Evolutionary conservation across 2,888 invertebrate genomes (phyloP).

Genomic region (Monochamus alternatus): DNA sequence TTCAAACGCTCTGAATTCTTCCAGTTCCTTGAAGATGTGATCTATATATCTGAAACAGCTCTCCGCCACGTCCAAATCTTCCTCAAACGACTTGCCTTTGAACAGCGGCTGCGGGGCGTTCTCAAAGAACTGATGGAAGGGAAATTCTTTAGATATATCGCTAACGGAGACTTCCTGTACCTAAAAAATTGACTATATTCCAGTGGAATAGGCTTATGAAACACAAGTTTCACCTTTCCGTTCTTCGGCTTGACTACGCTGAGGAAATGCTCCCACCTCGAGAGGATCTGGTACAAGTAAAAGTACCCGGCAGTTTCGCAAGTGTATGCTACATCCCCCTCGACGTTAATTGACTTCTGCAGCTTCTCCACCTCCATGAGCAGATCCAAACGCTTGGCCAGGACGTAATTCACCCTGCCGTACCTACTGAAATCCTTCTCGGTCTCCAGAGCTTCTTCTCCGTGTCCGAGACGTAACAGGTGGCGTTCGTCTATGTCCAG

Average conservation of each 20-base stretch:
- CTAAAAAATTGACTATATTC: background rate
- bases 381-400: conserved; percentile 93
- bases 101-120: conserved; percentile 96
- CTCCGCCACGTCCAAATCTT: conserved; percentile 90
- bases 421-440: conserved; percentile 95
- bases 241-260: conserved; percentile 74
- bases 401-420: conserved; percentile 94
- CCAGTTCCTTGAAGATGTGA: conserved; percentile 96
- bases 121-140: conserved; percentile 94
- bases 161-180: conserved; percentile 59
- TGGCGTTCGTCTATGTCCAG: conserved; percentile 98
- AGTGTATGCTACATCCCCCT: conserved; percentile 94
- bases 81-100: conserved; percentile 82
- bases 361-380: conserved; percentile 90
- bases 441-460: conserved; percentile 98
- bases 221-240: conserved; percentile 63
- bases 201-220: background rate
- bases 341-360: conserved; percentile 88
- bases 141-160: conserved; percentile 86
- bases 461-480: conserved; percentile 97
- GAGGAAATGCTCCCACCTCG: conserved; percentile 93
- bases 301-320: conserved; percentile 99
- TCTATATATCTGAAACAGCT: conserved; percentile 96
- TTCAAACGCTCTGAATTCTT: conserved; percentile 99
- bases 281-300: conserved; percentile 93